Percentiles rank a stretch among this genome's conserved stretches.
Conservation (phyloP, 2,888 invertebrate genomes). For the Copidosoma aretas region DNA sequence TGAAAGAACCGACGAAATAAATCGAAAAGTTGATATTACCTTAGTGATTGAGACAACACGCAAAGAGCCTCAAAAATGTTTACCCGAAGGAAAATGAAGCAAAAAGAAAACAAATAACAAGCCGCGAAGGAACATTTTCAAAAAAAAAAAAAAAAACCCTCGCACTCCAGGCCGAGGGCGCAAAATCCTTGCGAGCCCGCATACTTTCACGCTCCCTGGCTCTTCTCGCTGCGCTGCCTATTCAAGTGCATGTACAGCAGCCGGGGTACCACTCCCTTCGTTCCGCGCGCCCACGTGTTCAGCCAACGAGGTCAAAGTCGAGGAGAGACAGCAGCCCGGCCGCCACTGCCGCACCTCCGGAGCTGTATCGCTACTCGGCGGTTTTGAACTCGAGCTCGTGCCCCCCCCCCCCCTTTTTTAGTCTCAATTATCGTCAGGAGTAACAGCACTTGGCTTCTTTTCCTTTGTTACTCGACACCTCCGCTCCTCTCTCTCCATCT, state of each 20-base stretch:
- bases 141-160: neutral
- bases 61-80: too few species aligned
- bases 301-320: conserved; percentile 27
- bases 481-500: too few species aligned
- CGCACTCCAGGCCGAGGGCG: too few species aligned
- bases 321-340: conserved; percentile 19
- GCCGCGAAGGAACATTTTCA: neutral
- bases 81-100: conserved; percentile 11
- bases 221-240: too few species aligned
- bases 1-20: too few species aligned
- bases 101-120: conserved; percentile 6
- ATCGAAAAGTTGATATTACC: conserved; percentile 3
- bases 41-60: too few species aligned
- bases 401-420: conserved; percentile 10
- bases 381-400: neutral
- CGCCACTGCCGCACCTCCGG: too few species aligned
- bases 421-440: conserved; percentile 17
- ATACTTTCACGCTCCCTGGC: too few species aligned
- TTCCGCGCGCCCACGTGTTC: neutral
- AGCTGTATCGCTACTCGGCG: neutral
- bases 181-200: too few species aligned
- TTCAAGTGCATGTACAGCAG: too few species aligned
- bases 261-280: too few species aligned
- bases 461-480: too few species aligned
- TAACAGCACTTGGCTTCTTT: conserved; percentile 12